These are phyloP conservation scores for Chaetorhynchus papuensis DNA, from an alignment of 2,113 vertebrate species.

Conservation along the genomic window DNA sequence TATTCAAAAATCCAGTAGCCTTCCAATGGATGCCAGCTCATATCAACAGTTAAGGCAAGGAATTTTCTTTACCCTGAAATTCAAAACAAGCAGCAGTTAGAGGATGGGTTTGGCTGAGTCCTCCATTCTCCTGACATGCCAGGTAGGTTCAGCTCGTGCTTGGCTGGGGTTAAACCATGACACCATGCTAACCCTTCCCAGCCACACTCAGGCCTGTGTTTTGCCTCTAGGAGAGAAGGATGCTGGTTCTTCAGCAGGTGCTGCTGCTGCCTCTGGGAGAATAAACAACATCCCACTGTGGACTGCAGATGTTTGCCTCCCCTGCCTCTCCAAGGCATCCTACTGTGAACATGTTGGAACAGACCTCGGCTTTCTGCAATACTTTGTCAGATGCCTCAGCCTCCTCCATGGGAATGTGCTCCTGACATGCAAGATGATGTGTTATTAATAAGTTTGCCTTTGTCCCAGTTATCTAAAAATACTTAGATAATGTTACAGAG, in stretches of 20 bases:
- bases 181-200: not conserved
- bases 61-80: not conserved
- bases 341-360: not conserved
- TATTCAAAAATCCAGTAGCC: not conserved
- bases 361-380: not conserved
- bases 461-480: conserved; percentile 28
- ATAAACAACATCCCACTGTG: not conserved
- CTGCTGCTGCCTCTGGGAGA: not conserved
- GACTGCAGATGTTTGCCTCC: not conserved
- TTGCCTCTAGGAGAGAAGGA: not conserved
- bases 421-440: not conserved
- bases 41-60: not conserved
- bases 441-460: conserved; percentile 30
- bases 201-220: not conserved
- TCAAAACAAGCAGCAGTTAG: not conserved
- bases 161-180: not conserved
- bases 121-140: not conserved
- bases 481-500: not conserved
- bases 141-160: not conserved
- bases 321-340: not conserved
- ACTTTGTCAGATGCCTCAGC: not conserved
- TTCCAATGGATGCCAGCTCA: not conserved
- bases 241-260: not conserved
- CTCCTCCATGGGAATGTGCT: not conserved
- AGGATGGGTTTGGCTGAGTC: not conserved